phyloP scores from a whole-genome alignment of 1,140 invertebrate species.

The Ridgeia piscesae region DNA sequence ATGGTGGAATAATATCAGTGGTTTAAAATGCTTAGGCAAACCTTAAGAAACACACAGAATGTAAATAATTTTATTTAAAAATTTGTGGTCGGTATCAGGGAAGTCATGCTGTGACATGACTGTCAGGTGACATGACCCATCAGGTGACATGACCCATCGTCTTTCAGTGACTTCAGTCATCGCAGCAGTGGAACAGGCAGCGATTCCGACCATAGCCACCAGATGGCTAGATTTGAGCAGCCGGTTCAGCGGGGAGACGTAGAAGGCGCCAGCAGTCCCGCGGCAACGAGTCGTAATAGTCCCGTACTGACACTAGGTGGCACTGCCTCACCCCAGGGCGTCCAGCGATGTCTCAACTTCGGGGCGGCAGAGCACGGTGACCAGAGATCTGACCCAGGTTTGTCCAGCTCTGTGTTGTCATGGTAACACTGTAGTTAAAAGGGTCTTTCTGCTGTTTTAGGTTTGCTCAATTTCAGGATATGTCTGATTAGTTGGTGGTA shows the following conservation, averaged over 20 bases:
- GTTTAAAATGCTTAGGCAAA: too few species aligned
- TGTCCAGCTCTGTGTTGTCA: neutral
- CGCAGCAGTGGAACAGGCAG: constrained; percentile 13
- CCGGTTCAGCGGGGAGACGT: neutral
- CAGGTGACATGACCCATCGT: too few species aligned
- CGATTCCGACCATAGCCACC: constrained; percentile 10
- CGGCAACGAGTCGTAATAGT: neutral
- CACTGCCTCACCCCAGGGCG: neutral
- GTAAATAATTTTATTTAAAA: too few species aligned
- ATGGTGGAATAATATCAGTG: too few species aligned
- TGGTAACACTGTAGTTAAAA: neutral
- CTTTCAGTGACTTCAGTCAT: neutral
- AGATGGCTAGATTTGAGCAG: neutral
- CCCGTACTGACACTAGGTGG: neutral
- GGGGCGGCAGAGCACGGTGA: neutral
- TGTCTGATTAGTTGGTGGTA: neutral
- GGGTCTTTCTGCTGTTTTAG: neutral
- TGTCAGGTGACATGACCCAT: too few species aligned
- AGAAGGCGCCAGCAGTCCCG: neutral
- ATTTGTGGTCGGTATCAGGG: too few species aligned
- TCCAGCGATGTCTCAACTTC: neutral
- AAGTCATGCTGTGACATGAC: too few species aligned
- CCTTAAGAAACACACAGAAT: too few species aligned
- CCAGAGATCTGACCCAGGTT: neutral
- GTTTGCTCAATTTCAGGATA: neutral